These are phyloP conservation scores for Mandrillus leucophaeus DNA, from an alignment of 2,113 vertebrate species.

Conservation along the genomic window DNA sequence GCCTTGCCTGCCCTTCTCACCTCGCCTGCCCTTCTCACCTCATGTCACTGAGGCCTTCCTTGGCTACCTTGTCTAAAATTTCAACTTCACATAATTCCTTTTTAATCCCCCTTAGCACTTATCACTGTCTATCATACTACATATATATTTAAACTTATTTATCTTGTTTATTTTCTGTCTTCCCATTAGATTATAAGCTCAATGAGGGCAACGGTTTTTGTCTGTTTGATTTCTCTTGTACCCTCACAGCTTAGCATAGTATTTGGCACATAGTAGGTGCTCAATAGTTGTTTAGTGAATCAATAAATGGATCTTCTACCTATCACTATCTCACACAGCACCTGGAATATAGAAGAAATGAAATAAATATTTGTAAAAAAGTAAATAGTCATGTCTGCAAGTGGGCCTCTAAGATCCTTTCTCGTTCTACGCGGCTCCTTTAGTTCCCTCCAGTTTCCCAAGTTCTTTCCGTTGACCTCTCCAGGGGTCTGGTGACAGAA, in stretches of 20 bases:
- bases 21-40: not conserved
- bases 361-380: not conserved
- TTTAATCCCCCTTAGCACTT: not conserved
- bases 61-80: not conserved
- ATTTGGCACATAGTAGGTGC: not conserved
- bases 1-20: not conserved
- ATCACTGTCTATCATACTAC: not conserved
- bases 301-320: not conserved
- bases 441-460: not conserved
- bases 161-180: slow-evolving; percentile 34
- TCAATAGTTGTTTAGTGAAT: not conserved
- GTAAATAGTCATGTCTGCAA: not conserved
- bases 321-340: not conserved
- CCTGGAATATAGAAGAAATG: not conserved
- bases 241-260: not conserved
- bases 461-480: not conserved
- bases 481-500: not conserved
- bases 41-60: not conserved
- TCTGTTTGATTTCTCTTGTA: not conserved
- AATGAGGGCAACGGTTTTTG: not conserved
- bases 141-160: not conserved
- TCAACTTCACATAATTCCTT: not conserved
- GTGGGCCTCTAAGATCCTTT: not conserved
- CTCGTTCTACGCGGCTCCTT: not conserved
- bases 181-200: not conserved